Evolutionary conservation across 2,888 invertebrate genomes (phyloP), one percentile per base, ranked within the genome.

Genomic region (Drosophila nigricruria): DNA sequence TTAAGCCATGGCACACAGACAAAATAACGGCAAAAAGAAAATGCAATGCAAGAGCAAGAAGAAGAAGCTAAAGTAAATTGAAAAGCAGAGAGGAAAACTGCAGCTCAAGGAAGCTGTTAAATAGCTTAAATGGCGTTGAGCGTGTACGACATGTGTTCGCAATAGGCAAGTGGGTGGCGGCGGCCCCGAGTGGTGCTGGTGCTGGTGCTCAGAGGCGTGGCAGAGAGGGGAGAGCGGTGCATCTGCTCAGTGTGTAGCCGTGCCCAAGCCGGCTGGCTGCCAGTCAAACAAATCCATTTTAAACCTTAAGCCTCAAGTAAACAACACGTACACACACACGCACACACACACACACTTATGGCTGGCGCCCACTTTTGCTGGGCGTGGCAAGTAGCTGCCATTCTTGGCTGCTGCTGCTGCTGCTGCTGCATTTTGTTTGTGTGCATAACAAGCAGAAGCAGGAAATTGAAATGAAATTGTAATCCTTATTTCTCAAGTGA

Each of bases 201-300:
- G 27, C 18, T 30, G 42, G 5, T 18, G 20, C 1, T 27, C 27
- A 6, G 16, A n/a, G 36, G 52, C 52, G 52, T 34, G 12, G 16
- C 25, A 50, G 6, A 5, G 5, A 8, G 2, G 2, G 3, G 14
- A 42, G 27, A 16, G 14, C 1, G 40, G 18, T 12, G 36, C 49
- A 38, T 63, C 50, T 63, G 81, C 81, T 59, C 81, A 57, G 61
- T 56, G 62, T 77, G 84, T 54, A 64, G 67, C 70, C 80, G 64
- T 70, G 73, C 75, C 75, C 73, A 80, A 87, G 89, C 74, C 85
- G 81, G 88, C 80, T 79, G 61, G 73, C 80, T 85, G 82, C 80
- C 81, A 87, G 84, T 89, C 84, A 85, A 89, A 81, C 89, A 85
- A 85, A 89, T 89, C 89, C 85, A 89, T 84, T 87, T 80, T 81